Evolutionary conservation across 35 echinoderm and acorn worm species (phyloP).

Genomic region (Apostichopus japonicus): DNA sequence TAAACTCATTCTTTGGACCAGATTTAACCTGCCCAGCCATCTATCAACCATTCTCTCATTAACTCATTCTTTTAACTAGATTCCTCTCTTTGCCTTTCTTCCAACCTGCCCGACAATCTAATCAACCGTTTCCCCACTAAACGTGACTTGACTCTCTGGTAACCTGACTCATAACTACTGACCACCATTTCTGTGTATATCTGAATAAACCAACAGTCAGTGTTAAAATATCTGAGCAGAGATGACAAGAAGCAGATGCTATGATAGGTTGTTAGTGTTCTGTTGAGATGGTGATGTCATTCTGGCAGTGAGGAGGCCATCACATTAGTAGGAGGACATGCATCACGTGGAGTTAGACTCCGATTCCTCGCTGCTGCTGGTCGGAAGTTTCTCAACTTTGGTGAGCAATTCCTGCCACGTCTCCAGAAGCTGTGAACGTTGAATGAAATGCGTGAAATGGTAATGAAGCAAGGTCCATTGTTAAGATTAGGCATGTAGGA

Average conservation of each 20-base stretch:
- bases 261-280: conserved; percentile 25
- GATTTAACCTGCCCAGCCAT: too few relatives aligned
- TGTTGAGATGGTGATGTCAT: conserved; percentile 7
- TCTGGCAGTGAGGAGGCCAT: conserved; percentile 12
- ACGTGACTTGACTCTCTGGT: too few relatives aligned
- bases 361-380: not conserved
- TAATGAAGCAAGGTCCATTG: not conserved
- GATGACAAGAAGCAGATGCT: not conserved
- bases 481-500: too few relatives aligned
- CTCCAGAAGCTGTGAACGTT: conserved; percentile 24
- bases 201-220: not conserved
- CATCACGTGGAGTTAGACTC: conserved; percentile 26
- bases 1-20: too few relatives aligned
- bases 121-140: too few relatives aligned
- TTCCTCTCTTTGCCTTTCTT: too few relatives aligned
- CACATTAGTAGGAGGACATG: not conserved
- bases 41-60: too few relatives aligned
- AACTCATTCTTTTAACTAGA: too few relatives aligned
- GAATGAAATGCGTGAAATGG: conserved; percentile 32
- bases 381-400: conserved; percentile 25
- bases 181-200: too few relatives aligned
- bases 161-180: too few relatives aligned
- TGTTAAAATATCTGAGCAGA: not conserved
- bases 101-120: too few relatives aligned
- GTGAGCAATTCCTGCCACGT: not conserved